Conservation (phyloP, 2,888 invertebrate species). For the Leptinotarsa rubiginosa region DNA sequence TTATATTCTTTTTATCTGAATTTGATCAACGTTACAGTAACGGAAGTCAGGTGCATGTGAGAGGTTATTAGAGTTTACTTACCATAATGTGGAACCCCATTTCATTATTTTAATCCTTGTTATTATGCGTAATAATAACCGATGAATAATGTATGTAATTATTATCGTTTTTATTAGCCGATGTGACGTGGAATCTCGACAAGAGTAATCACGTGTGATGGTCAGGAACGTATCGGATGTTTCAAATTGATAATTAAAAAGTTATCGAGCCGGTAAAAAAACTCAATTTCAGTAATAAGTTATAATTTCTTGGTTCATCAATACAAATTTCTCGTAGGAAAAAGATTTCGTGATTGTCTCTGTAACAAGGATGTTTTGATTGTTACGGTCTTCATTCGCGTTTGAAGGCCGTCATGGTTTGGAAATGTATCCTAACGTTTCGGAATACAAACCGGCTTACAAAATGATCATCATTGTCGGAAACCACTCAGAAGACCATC, state of each 20-base stretch:
- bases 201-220: not conserved
- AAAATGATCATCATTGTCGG: no score
- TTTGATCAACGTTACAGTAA: slow-evolving; percentile 32
- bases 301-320: no score
- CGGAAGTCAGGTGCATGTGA: slow-evolving; percentile 33
- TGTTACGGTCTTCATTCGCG: no score
- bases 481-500: no score
- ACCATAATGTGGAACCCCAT: slow-evolving; percentile 23
- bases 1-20: slow-evolving; percentile 37
- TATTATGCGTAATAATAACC: slow-evolving; percentile 16
- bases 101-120: slow-evolving; percentile 25
- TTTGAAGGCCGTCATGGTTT: no score
- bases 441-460: no score
- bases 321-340: no score
- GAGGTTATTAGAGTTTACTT: slow-evolving; percentile 35
- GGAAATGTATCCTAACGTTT: no score
- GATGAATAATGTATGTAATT: slow-evolving; percentile 21
- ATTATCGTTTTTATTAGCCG: slow-evolving; percentile 15
- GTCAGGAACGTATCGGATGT: not conserved
- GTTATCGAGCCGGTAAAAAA: no score
- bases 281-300: no score
- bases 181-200: slow-evolving; percentile 2
- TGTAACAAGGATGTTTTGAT: no score
- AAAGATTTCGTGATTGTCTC: no score
- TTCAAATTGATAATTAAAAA: not conserved